Conservation (phyloP, 2,113 vertebrate genomes). For the Myotis yumanensis region DNA sequence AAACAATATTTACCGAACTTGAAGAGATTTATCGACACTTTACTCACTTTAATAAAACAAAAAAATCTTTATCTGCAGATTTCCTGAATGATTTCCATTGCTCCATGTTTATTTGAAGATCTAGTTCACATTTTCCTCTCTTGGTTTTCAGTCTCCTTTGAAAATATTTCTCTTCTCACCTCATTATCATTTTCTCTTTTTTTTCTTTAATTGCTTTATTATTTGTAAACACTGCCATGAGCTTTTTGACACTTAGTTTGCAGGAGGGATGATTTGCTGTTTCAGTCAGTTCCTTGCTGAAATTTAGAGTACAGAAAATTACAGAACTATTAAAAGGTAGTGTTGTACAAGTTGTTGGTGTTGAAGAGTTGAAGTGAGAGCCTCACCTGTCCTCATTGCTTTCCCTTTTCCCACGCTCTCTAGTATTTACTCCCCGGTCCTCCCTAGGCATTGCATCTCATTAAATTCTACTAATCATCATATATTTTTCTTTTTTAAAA, state of each 20-base stretch:
- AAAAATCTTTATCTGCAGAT: neutral
- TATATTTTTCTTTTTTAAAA: neutral
- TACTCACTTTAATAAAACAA: neutral
- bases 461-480: neutral
- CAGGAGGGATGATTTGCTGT: neutral
- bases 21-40: neutral
- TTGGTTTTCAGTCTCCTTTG: conserved; percentile 34
- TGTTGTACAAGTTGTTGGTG: neutral
- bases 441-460: neutral
- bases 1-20: conserved; percentile 2
- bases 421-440: neutral
- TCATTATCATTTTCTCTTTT: neutral
- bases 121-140: neutral
- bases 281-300: conserved; percentile 37
- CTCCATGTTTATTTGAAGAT: conserved; percentile 31
- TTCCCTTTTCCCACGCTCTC: neutral
- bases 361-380: neutral
- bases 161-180: conserved; percentile 48
- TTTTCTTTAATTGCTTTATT: conserved; percentile 32
- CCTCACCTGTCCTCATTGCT: neutral
- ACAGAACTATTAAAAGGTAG: conserved; percentile 4
- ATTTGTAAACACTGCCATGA: conserved; percentile 47
- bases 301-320: conserved; percentile 19
- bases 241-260: conserved; percentile 16
- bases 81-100: neutral